These are phyloP conservation scores for Pseudotriccus pelzelni DNA, from an alignment of 2,797 vertebrate genomes.

Conservation along the genomic window DNA sequence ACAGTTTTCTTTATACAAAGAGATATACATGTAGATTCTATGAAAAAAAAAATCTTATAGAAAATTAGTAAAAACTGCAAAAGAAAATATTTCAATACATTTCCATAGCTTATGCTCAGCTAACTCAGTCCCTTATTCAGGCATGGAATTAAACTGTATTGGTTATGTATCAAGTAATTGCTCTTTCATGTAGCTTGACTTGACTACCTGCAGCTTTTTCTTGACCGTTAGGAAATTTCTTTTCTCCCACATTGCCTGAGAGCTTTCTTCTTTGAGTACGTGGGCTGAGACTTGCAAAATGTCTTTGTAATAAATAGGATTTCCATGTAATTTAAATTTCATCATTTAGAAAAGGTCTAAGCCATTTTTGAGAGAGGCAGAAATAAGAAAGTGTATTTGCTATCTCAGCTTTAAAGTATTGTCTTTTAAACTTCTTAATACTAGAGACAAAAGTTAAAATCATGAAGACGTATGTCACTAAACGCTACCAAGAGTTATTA, in stretches of 20 bases:
- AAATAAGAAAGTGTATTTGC: neutral
- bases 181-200: neutral
- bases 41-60: neutral
- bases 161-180: neutral
- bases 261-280: neutral
- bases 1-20: neutral
- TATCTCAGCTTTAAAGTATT: conserved; percentile 6
- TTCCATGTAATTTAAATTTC: conserved; percentile 14
- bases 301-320: neutral
- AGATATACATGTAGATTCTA: neutral
- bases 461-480: neutral
- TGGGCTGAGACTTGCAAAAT: neutral
- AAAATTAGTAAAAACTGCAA: neutral
- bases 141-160: neutral
- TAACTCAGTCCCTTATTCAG: neutral
- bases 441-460: conserved; percentile 8
- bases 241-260: neutral
- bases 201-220: neutral
- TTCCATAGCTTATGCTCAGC: neutral
- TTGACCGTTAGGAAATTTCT: neutral
- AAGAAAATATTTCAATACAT: neutral
- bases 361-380: neutral
- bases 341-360: conserved; percentile 10
- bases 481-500: neutral
- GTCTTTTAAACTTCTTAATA: neutral